Percentiles rank a stretch among this genome's conserved stretches.
Evolutionary conservation across 2,113 vertebrate genomes (phyloP).

Genomic region (Polypterus senegalus): DNA sequence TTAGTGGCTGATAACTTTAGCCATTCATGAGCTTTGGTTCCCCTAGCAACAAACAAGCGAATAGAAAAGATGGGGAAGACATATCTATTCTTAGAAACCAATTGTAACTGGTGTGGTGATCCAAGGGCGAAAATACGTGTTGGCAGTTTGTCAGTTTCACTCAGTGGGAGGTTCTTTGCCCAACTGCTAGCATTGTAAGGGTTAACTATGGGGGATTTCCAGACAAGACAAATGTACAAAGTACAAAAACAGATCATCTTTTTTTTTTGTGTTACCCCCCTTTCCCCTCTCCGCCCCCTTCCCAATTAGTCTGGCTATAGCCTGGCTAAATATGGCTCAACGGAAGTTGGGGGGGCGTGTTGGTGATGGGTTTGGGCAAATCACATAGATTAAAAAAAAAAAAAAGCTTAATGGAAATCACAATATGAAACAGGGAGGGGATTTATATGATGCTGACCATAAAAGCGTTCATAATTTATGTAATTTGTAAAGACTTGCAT

Average conservation of each 20-base stretch:
- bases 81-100: constrained; percentile 34
- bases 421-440: no score
- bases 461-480: no score
- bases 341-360: constrained; percentile 20
- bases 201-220: constrained; percentile 2
- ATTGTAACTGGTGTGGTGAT: constrained; percentile 21
- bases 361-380: neutral
- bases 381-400: no score
- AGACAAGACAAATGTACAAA: neutral
- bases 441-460: no score
- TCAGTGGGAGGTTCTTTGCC: constrained; percentile 7
- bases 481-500: no score
- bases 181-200: constrained; percentile 9
- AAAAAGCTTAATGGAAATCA: no score
- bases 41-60: constrained; percentile 44
- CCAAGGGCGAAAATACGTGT: constrained; percentile 12
- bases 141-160: constrained; percentile 7
- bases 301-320: neutral
- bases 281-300: no score
- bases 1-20: constrained; percentile 35
- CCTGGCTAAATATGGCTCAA: constrained; percentile 7
- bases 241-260: neutral
- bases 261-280: neutral
- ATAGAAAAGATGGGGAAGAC: constrained; percentile 33
- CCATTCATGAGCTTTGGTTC: constrained; percentile 32